phyloP scores from a whole-genome alignment of 1,140 invertebrate species.

The Drosophila pseudoobscura region DNA sequence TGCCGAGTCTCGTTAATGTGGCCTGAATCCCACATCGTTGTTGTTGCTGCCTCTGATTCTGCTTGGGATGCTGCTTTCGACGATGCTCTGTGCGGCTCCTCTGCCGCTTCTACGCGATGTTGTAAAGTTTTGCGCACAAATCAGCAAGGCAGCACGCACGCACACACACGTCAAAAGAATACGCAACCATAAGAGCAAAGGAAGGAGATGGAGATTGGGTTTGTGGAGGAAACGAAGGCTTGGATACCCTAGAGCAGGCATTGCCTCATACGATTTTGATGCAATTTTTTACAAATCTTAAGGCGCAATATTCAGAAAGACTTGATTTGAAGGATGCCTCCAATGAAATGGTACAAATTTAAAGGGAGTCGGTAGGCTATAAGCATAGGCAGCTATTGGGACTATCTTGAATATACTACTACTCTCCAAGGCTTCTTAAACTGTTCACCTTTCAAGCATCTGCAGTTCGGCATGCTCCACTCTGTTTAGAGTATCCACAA shows the following conservation, averaged over 20 bases:
- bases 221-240: too few relatives aligned
- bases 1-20: slow-evolving; percentile 59
- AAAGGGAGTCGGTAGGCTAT: too few relatives aligned
- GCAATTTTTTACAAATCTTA: too few relatives aligned
- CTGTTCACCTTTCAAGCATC: not conserved
- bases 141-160: slow-evolving; percentile 46
- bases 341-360: too few relatives aligned
- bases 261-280: too few relatives aligned
- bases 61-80: slow-evolving; percentile 36
- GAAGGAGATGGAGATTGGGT: too few relatives aligned
- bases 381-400: too few relatives aligned
- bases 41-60: slow-evolving; percentile 31
- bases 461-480: not conserved
- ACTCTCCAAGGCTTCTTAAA: too few relatives aligned
- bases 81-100: slow-evolving; percentile 6
- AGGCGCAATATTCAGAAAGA: too few relatives aligned
- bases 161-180: slow-evolving; percentile 56
- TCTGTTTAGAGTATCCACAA: slow-evolving; percentile 30
- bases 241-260: too few relatives aligned
- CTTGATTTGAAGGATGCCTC: too few relatives aligned
- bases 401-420: too few relatives aligned
- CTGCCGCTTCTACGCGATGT: slow-evolving; percentile 60
- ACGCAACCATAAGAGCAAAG: slow-evolving; percentile 30
- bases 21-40: slow-evolving; percentile 50
- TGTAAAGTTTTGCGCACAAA: slow-evolving; percentile 80